Evolutionary conservation across 2,888 invertebrate species (phyloP).

Genomic region (Helleia helle): DNA sequence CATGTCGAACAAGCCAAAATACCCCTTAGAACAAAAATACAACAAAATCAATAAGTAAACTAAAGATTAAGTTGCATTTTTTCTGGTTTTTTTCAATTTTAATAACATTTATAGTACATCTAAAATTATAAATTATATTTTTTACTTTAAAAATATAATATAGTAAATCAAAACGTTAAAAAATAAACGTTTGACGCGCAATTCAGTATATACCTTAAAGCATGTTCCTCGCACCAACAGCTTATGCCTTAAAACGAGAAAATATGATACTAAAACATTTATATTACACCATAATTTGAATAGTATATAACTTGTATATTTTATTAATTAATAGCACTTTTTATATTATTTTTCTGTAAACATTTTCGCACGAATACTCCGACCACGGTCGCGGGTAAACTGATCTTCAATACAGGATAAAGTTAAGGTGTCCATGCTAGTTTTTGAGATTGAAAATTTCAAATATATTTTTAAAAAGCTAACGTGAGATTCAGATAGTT

Average conservation of each 20-base stretch:
- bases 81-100: too few relatives aligned
- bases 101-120: too few relatives aligned
- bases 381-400: not conserved
- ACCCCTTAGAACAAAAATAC: too few relatives aligned
- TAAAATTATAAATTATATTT: too few relatives aligned
- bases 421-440: not conserved
- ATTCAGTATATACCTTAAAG: not conserved
- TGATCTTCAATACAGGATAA: slow-evolving; percentile 6
- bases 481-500: too few relatives aligned
- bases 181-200: slow-evolving; percentile 6
- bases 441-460: not conserved
- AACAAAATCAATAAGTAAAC: too few relatives aligned
- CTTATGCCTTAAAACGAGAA: too few relatives aligned
- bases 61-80: too few relatives aligned
- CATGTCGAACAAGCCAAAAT: too few relatives aligned
- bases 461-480: too few relatives aligned
- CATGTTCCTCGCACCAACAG: too few relatives aligned
- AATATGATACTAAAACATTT: too few relatives aligned
- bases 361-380: not conserved
- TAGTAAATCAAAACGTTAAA: not conserved
- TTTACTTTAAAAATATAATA: not conserved
- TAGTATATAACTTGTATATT: not conserved
- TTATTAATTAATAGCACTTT: not conserved
- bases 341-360: not conserved
- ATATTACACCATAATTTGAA: not conserved